Evolutionary conservation across 2,113 vertebrate species (phyloP), one percentile per base, ranked within the genome.

Genomic region (Calidris pugnax): DNA sequence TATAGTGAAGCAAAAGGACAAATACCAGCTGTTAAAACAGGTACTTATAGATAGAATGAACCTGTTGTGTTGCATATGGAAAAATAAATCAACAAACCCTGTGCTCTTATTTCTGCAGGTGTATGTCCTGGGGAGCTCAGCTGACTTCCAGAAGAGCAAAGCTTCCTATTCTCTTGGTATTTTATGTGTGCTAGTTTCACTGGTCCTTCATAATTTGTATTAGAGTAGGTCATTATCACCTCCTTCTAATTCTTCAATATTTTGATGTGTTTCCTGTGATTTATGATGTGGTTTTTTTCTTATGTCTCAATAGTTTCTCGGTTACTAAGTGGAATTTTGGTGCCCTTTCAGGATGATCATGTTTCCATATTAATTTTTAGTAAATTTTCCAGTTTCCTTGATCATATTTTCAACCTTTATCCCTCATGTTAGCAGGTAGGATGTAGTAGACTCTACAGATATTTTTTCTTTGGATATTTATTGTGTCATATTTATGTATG

Each of bases 121-220:
- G 39, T 37, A 16, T 53, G 59, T 86, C 75, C 51, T 8, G 5
- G 68, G 32, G 30, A 96, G 53, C 23, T 86, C 67, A 74, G 45
- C 16, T 71, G 71, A 43, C 59, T 94, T 95, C 60, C 85, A 90
- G 56, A 18, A 90, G 37, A 62, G 66, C 2, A 87, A 60, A 85
- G 23, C 3, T 56, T 59, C 66, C n/a, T 85, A 26, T 45, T 84
- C 27, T 74, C 72, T 82, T 0, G 1, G 19, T 85, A 59, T 79
- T 91, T 94, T 62, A 47, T 68, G 11, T 90, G 47, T 73, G 41
- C n/a, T 81, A 35, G n/a, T 95, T 97, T 94, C 82, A 74, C 48
- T 71, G 66, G 74, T 67, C 69, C 80, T 93, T 80, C 71, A 64
- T 59, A 56, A 95, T 88, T 94, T 0, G 1, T 86, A 68, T 82